Conservation (phyloP, 2,888 invertebrate genomes). For the Amaurobius ferox region DNA sequence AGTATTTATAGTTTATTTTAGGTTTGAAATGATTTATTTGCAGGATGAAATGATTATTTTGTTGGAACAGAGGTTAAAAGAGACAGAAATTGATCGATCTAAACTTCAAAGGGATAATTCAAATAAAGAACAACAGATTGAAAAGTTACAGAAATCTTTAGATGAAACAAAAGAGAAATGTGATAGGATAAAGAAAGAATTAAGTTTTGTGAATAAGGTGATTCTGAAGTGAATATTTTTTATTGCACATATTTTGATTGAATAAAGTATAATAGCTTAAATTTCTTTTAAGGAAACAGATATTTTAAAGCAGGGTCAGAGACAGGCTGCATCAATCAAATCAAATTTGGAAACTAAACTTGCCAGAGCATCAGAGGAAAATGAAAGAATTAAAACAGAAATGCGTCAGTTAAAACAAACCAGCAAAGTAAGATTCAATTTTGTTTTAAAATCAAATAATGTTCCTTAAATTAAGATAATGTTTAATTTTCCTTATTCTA, state of each 20-base stretch:
- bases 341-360: conserved; percentile 65
- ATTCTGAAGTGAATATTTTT: background rate
- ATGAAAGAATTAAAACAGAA: conserved; percentile 60
- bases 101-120: conserved; percentile 65
- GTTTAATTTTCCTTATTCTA: too few species aligned
- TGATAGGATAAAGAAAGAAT: conserved; percentile 63
- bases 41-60: conserved; percentile 71
- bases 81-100: conserved; percentile 63
- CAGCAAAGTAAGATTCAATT: conserved; percentile 54
- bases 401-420: conserved; percentile 56
- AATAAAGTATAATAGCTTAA: conserved; percentile 3
- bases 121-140: conserved; percentile 67
- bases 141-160: conserved; percentile 57
- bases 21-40: too few species aligned
- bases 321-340: conserved; percentile 64
- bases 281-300: conserved; percentile 57
- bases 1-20: background rate
- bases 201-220: conserved; percentile 68
- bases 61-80: conserved; percentile 65
- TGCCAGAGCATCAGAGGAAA: conserved; percentile 62
- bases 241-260: background rate
- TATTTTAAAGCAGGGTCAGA: conserved; percentile 64
- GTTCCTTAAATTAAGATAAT: too few species aligned
- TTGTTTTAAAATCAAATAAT: too few species aligned
- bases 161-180: conserved; percentile 67